A percentile compares a stretch with the other conserved stretches of the same genome.
phyloP scores from a whole-genome alignment of 2,888 invertebrate species.

The Diaprepes abbreviatus region DNA sequence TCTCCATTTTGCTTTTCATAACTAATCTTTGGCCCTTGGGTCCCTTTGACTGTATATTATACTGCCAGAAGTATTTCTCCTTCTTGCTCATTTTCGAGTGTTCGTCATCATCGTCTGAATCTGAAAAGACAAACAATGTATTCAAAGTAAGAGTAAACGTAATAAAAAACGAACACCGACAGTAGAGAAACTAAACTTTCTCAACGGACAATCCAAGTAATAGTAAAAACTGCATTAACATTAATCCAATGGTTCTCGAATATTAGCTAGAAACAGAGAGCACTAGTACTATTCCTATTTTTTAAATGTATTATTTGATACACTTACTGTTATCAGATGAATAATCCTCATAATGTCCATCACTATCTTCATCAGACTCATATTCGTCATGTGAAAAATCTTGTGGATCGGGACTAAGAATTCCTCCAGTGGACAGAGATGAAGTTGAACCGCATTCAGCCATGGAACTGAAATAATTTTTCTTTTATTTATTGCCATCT shows the following conservation, averaged over 20 bases:
- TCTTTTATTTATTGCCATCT: not conserved
- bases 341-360: constrained; percentile 88
- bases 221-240: no score
- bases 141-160: no score
- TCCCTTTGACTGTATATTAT: constrained; percentile 98
- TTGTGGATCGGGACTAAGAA: constrained; percentile 85
- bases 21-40: constrained; percentile 94
- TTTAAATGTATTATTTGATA: no score
- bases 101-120: constrained; percentile 77
- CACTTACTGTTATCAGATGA: constrained; percentile 82
- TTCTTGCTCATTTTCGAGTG: constrained; percentile 72
- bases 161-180: no score
- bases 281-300: no score
- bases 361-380: constrained; percentile 86
- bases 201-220: no score
- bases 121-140: constrained; percentile 61
- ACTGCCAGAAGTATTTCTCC: constrained; percentile 97
- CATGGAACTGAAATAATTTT: constrained; percentile 75
- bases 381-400: constrained; percentile 86
- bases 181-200: no score
- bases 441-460: constrained; percentile 90
- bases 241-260: no score
- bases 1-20: constrained; percentile 86
- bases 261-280: no score
- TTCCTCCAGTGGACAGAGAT: constrained; percentile 85